Conservation (phyloP, 2,797 vertebrate species). For the Catamblyrhynchus diadema region DNA sequence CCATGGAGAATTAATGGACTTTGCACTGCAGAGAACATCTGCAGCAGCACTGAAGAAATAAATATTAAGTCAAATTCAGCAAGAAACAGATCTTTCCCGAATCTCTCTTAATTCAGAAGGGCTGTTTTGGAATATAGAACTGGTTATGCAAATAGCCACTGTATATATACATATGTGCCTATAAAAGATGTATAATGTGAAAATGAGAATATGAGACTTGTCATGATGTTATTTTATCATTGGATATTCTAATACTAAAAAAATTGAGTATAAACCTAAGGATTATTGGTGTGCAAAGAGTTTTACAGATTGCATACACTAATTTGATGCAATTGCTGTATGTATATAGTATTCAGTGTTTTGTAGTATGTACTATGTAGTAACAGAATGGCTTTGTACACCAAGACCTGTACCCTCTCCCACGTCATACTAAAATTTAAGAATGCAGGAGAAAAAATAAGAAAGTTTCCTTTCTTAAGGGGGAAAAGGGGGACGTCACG, state of each 20-base stretch:
- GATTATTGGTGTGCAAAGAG: not conserved
- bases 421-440: not conserved
- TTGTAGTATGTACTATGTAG: not conserved
- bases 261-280: not conserved
- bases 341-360: not conserved
- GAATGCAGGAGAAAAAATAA: not conserved
- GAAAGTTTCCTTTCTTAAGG: not conserved
- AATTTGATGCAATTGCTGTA: not conserved
- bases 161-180: slow-evolving; percentile 48
- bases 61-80: not conserved
- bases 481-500: fast-evolving
- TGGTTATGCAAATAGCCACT: slow-evolving; percentile 16
- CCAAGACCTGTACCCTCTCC: not conserved
- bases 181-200: slow-evolving; percentile 39
- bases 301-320: not conserved
- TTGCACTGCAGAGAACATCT: not conserved
- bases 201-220: not conserved
- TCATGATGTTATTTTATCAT: not conserved
- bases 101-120: slow-evolving; percentile 23
- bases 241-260: not conserved
- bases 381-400: not conserved
- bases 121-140: slow-evolving; percentile 32
- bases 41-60: slow-evolving; percentile 19
- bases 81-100: not conserved
- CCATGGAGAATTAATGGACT: not conserved